Percentiles rank a stretch among this genome's conserved stretches.
Conservation (phyloP, 2,888 invertebrate genomes). For the Drosophila robusta region DNA sequence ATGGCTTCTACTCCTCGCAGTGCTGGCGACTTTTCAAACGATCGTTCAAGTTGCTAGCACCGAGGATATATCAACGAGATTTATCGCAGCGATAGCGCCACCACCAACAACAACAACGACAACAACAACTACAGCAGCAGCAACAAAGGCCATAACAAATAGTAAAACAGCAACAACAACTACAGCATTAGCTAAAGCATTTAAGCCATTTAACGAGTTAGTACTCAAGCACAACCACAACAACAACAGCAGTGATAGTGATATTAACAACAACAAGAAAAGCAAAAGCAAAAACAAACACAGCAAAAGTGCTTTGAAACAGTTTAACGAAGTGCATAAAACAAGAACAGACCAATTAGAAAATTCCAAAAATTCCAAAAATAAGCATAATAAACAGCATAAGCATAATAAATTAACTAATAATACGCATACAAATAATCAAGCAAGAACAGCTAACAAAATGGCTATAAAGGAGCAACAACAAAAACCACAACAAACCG, state of each 20-base stretch:
- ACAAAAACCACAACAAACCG: constrained; percentile 42
- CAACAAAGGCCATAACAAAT: constrained; percentile 44
- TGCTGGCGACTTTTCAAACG: constrained; percentile 86
- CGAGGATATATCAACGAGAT: constrained; percentile 84
- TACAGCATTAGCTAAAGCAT: constrained; percentile 65
- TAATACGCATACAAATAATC: constrained; percentile 37
- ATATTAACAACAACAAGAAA: constrained; percentile 61
- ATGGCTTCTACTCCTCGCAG: constrained; percentile 86
- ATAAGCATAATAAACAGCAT: constrained; percentile 54
- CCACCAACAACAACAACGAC: constrained; percentile 46
- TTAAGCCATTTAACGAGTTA: constrained; percentile 68
- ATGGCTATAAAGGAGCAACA: constrained; percentile 67
- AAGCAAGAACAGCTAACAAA: constrained; percentile 39
- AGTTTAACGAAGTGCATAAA: constrained; percentile 78
- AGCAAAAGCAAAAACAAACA: constrained; percentile 51
- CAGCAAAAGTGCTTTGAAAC: constrained; percentile 70
- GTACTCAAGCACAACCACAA: constrained; percentile 49
- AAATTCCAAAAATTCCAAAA: constrained; percentile 74
- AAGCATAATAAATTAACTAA: constrained; percentile 51
- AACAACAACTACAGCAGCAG: constrained; percentile 31
- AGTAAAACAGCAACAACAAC: constrained; percentile 39
- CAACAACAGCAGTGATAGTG: constrained; percentile 60
- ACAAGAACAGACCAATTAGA: constrained; percentile 80
- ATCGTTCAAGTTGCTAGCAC: constrained; percentile 86
- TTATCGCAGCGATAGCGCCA: constrained; percentile 81